Evolutionary conservation across 2,113 vertebrate species (phyloP), one percentile per base, ranked within the genome.

Genomic region (Urocitellus parryii): DNA sequence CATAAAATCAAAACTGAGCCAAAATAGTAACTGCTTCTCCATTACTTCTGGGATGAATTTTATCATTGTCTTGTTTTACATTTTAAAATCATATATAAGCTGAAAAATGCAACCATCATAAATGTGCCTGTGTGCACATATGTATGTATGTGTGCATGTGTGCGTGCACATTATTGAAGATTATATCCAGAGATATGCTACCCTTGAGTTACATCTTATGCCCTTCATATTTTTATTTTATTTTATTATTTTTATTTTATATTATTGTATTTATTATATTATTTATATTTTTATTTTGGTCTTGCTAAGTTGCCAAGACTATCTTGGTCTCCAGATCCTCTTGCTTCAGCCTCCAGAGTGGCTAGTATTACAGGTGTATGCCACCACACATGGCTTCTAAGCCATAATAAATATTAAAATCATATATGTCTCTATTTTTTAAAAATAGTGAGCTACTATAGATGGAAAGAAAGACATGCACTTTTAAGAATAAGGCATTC

Each of bases 391-490:
- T 17, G 1, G 16, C 67, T n/a, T 56, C 78, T 48, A 94, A 65
- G 72, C 37, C 37, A 65, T 34, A 20, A 56, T 63, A 74, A 83
- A 87, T 81, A 63, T 91, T 94, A 81, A 90, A 86, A 86, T 86
- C 4, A 34, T 18, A 81, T 22, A 29, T 90, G 10, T 56, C 51
- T 89, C 45, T 82, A 85, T 89, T 68, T 93, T 93, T 77, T 78
- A 25, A 39, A 22, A 10, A 32, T 68, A 29, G 8, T 20, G 42
- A 80, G 37, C 65, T 81, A 80, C 24, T 70, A 22, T 11, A 70
- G 77, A 84, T 25, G 67, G 34, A 91, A 34, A 37, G 10, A 90
- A 76, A 83, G 61, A 81, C 10, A 63, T 76, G 10, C 22, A 73
- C 27, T 83, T 70, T 74, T 48, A 88, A 90, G 22, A 16, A 34